Base-by-base conservation (phyloP, 2,888 invertebrate genomes). In the Nomada fucata region DNA sequence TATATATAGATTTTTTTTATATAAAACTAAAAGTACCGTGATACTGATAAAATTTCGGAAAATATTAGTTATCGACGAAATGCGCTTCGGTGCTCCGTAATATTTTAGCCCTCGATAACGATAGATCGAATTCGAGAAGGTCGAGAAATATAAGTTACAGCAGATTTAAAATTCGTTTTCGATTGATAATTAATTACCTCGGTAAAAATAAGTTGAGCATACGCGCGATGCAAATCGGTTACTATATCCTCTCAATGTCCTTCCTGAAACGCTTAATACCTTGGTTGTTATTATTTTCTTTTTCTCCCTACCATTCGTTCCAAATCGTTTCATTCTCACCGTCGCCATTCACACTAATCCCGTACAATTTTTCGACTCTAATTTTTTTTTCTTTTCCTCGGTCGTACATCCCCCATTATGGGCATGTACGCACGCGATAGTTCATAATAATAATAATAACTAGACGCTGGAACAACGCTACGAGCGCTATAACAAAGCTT, bases 41-140 rank as follows among this genome's bases (percentile, higher is more conserved):
- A 85, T 85, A 87, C 83, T 77, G 83, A 87, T 87, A 87, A 87
- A 87, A 87, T 78, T 85, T 80, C 85, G 75, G 78, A 85, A 67
- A 82, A 83, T 83, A 78, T 83, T 65, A 83, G 78, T 68, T 74
- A 72, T 53, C 68, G 78, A 87, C 81, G 73, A 77, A 78, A 13
- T 82, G 50, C 64, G 68, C 52, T 70, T 64, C 67, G 59, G 74
- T 60, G 61, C 53, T 76, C 64, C 59, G 44, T 57, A 23, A 63
- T 55, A 36, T 69, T 55, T 50, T 67, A 70, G 59, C 55, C 42
- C 47, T 83, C 70, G 75, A 79, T 72, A 71, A 60, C 76, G 64
- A 76, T 50, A 77, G 70, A 79, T 73, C 67, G 70, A 76, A 68
- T 82, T 61, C 75, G 82, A 82, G 77, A 76, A 77, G 63, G 68